Evolutionary conservation across 2,888 invertebrate genomes (phyloP), one percentile per base, ranked within the genome.

Genomic region (Sarcophaga caerulescens): DNA sequence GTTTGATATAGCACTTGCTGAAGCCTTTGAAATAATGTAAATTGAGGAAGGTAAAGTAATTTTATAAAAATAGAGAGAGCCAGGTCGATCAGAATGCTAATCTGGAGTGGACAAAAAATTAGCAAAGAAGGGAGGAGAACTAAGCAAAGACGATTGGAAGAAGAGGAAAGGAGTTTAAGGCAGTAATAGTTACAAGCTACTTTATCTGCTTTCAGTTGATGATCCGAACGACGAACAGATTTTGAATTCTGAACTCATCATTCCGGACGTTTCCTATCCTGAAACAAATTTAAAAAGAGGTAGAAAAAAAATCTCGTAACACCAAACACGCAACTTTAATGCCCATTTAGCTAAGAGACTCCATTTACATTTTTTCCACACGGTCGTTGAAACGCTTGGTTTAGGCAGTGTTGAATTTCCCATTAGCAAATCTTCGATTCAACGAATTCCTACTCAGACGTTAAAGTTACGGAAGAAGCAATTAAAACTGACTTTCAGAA

Each of bases 31-130:
- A 44, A 45, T 35, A n/a, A 89, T 90, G 17, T 89, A 89, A 87
- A 90, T 89, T 86, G 88, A 89, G 11, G 87, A 89, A 81, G 89
- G 89, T 85, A 69, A 23, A 66, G 6, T 84, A 10, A 89, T 90
- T 85, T 89, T 90, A 77, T 60, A 85, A 65, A 35, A 35, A 35
- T 35, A 6, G 35, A 35, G 35, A 35, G 35, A 35, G 6, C 6
- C 60, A 62, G 74, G 73, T 84, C 47, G 79, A 63, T 59, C 69
- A 44, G 6, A 35, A 35, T 35, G 35, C 35, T 35, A 6, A 35
- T 35, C 75, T 74, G 47, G 81, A 35, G 21, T 60, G 44, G 75
- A 75, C 44, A 81, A 35, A 68, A 74, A 81, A 17, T 47, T 79
- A 21, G 14, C 69, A 12, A 52, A 79, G 17, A 71, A 74, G 74